Evolutionary conservation across 2,797 vertebrate species (phyloP), one percentile per base, ranked within the genome.

Genomic region (Spinus pinus): DNA sequence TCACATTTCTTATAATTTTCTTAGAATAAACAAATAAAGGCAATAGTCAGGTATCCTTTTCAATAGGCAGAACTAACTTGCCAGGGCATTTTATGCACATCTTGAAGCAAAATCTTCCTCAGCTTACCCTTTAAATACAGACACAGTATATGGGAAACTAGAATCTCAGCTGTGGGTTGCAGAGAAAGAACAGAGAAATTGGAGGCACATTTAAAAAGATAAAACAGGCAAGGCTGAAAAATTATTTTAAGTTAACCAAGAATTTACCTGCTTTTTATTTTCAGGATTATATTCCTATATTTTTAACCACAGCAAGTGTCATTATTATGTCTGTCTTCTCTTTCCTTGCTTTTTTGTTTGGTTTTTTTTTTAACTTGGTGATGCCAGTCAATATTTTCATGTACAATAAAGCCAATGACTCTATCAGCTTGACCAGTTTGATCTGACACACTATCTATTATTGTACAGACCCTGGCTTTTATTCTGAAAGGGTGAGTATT

Each of bases 71-170:
- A 64, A 47, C 30, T 87, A 82, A 60, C 31, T 46, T 91, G 3
- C 6, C 20, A 51, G 21, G 39, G 3, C 11, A 79, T 24, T 49
- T 80, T 61, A 42, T 88, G 7, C 20, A 39, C 5, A 3, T 16
- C 22, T 61, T 81, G 39, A 74, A 47, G 10, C 8, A 58, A 77
- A 75, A 73, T 4, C 10, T 64, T 83, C 24, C 17, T 65, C 10
- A 23, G 3, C 0, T 80, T 79, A 39, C 6, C 2, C 2, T 71
- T 79, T 81, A 64, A 57, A 44, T 54, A 28, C 0, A n/a, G 12
- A 19, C 31, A 56, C 4, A n/a, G 4, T 11, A 35, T 6, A 64
- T 2, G 25, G 15, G 9, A 7, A 77, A 30, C 7, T 10, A 74
- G 27, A 79, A 93, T 16, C 8, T 51, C 14, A 53, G 8, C 14